Percentiles rank a stretch among this genome's conserved stretches.
Conservation (phyloP, 2,113 vertebrate genomes). For the Dicaeum eximium region DNA sequence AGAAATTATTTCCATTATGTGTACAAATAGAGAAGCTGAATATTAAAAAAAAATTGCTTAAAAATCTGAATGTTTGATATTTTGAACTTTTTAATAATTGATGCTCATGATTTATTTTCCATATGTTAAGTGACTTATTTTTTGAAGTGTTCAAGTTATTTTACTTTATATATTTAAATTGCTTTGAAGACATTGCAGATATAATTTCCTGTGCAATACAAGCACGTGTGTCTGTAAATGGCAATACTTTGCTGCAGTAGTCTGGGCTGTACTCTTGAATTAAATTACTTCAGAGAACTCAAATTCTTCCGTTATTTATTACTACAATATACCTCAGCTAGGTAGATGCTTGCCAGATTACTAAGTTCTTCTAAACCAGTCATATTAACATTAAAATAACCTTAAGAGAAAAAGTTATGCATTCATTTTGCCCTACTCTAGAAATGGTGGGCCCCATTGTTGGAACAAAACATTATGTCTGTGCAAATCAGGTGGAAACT, state of each 20-base stretch:
- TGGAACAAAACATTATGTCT: neutral
- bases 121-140: neutral
- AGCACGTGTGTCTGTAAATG: neutral
- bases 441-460: neutral
- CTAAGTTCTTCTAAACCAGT: neutral
- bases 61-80: neutral
- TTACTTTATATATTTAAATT: neutral
- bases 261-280: neutral
- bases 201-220: neutral
- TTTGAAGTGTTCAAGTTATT: neutral
- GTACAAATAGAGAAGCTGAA: neutral
- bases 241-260: neutral
- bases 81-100: neutral
- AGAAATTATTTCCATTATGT: neutral
- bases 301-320: neutral
- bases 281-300: neutral
- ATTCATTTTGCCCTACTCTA: neutral
- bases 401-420: neutral
- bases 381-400: neutral
- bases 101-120: neutral
- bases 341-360: neutral
- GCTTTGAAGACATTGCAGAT: neutral
- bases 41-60: neutral
- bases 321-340: neutral
- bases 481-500: neutral